Base-by-base conservation (phyloP, 2,797 vertebrate genomes). In the Enoplosus armatus region DNA sequence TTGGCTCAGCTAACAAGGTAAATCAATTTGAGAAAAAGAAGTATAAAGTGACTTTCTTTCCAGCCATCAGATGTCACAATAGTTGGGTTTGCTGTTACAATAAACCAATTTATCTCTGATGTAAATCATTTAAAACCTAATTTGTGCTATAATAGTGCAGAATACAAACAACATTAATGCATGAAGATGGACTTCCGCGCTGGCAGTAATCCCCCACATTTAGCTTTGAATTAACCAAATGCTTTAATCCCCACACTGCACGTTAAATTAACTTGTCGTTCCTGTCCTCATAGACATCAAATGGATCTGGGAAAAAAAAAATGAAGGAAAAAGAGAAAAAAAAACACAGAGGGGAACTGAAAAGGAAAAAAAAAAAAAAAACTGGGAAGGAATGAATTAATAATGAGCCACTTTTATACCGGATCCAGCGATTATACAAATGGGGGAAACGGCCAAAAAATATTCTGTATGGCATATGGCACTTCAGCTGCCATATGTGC, bases 401-500 rank as follows among this genome's bases (percentile, higher is more conserved):
- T 95, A 96, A 95, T 94, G 93, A 96, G 92, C 87, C 95, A 95
- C 95, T 95, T 95, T 95, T 94, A 94, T 94, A 93, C 89, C 76
- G 87, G 90, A 95, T 95, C 94, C 95, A 95, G 92, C 83, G 96
- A 97, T 95, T 92, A 94, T 96, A 97, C 96, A 96, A 96, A 96
- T 96, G 97, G 96, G 96, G 96, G 96, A 96, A 96, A 96, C 96
- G 95, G 97, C 97, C 97, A 97, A 96, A 96, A 95, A 96, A 97
- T 95, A 95, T 97, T 98, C 97, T 96, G 96, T 95, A 97, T 87
- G 97, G 97, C 98, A 99, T 99, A 99, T 99, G 98, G 98, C 97
- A 96, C 97, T 98, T 98, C 96, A 97, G 97, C 96, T 97, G 97
- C 97, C 98, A 98, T 99, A 99, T 99, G 98, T 96, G 97, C 97